Evolutionary conservation across 1,140 invertebrate genomes (phyloP).

Genomic region (Drosophila grimshawi): DNA sequence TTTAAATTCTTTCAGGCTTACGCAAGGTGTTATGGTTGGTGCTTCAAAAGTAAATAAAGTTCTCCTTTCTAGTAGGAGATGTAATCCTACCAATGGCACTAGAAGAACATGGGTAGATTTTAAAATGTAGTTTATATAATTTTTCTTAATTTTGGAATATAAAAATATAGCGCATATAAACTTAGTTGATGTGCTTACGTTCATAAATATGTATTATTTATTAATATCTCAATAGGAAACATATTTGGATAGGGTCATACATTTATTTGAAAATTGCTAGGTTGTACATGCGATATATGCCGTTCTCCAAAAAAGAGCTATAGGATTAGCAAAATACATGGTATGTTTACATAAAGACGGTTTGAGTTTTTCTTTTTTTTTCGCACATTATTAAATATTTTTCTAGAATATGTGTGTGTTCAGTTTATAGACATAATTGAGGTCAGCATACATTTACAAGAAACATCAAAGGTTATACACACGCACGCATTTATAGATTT

Average conservation of each 20-base stretch:
- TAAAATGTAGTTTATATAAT: no score
- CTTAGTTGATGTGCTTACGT: conserved; percentile 33
- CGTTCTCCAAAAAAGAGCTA: conserved; percentile 75
- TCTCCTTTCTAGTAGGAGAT: no score
- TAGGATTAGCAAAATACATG: conserved; percentile 76
- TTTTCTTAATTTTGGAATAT: no score
- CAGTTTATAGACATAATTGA: conserved; percentile 82
- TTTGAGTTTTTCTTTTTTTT: conserved; percentile 41
- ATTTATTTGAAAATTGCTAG: conserved; percentile 40
- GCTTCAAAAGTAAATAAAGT: no score
- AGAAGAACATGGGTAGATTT: no score
- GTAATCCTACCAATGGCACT: no score
- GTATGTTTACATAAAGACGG: conserved; percentile 66
- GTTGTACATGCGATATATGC: conserved; percentile 16
- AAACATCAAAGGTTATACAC: conserved; percentile 73
- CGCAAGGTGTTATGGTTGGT: no score
- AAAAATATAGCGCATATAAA: conserved; percentile 1
- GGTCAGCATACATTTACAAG: conserved; percentile 70
- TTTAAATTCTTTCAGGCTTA: no score
- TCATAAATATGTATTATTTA: conserved; percentile 34
- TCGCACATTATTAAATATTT: conserved; percentile 44
- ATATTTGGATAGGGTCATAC: conserved; percentile 40
- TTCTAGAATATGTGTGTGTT: conserved; percentile 58
- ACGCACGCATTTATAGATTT: conserved; percentile 40
- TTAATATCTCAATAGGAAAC: conserved; percentile 66